These are phyloP conservation scores for Silurus meridionalis DNA, from an alignment of 2,113 vertebrate genomes.

Conservation along the genomic window DNA sequence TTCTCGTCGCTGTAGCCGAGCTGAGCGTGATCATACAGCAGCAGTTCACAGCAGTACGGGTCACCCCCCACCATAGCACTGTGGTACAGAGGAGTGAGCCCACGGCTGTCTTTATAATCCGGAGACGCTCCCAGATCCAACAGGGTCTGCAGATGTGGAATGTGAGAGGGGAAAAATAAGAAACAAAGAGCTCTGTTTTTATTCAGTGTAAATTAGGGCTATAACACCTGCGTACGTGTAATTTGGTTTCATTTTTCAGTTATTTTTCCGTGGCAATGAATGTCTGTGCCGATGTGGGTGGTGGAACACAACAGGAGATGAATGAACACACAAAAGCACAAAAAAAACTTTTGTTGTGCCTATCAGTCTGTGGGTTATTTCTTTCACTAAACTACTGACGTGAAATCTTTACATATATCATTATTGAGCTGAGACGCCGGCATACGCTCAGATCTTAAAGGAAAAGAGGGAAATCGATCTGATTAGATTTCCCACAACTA, in stretches of 20 bases:
- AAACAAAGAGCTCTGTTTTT: background rate
- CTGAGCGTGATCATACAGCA: slow-evolving; percentile 89
- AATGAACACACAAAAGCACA: slow-evolving; percentile 20
- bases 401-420: background rate
- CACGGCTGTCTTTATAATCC: slow-evolving; percentile 94
- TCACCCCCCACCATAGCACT: slow-evolving; percentile 93
- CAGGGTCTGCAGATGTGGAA: slow-evolving; percentile 74
- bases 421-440: background rate
- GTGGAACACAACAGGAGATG: slow-evolving; percentile 16
- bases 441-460: background rate
- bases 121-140: slow-evolving; percentile 93
- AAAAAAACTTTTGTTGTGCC: slow-evolving; percentile 9
- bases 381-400: slow-evolving; percentile 1
- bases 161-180: background rate
- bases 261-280: background rate
- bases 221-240: slow-evolving; percentile 13
- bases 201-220: background rate
- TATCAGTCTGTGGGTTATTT: background rate
- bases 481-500: background rate
- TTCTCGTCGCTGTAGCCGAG: slow-evolving; percentile 91
- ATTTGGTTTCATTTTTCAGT: background rate
- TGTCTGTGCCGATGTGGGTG: background rate
- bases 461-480: background rate
- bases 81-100: slow-evolving; percentile 92
- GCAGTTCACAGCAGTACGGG: slow-evolving; percentile 91